phyloP scores from a whole-genome alignment of 2,888 invertebrate species.

The Lepidocyrtinus sp. region DNA sequence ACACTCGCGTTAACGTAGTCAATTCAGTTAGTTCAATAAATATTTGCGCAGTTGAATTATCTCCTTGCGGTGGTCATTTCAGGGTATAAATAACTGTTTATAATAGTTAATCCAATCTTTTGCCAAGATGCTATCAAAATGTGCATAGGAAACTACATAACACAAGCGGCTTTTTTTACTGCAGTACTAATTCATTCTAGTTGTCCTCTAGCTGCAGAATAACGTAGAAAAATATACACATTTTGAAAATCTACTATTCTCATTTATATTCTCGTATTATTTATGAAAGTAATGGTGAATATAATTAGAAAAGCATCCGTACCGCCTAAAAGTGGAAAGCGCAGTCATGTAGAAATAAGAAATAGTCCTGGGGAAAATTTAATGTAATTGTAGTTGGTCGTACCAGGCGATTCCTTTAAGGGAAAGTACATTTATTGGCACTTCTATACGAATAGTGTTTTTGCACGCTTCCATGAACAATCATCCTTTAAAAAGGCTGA shows the following conservation, averaged over 20 bases:
- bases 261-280: neutral
- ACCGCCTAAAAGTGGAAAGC: neutral
- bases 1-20: too few relatives aligned
- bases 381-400: constrained; percentile 20
- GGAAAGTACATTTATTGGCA: constrained; percentile 18
- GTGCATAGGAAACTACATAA: too few relatives aligned
- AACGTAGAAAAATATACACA: too few relatives aligned
- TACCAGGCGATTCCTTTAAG: neutral
- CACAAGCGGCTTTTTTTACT: too few relatives aligned
- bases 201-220: too few relatives aligned
- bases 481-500: constrained; percentile 25
- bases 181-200: too few relatives aligned
- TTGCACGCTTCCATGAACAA: constrained; percentile 27
- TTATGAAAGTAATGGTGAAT: neutral
- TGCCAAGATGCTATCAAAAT: too few relatives aligned
- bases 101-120: too few relatives aligned
- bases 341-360: neutral
- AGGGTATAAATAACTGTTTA: too few relatives aligned
- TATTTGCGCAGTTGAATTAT: too few relatives aligned
- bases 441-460: constrained; percentile 21
- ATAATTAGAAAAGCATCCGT: neutral
- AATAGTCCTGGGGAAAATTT: neutral
- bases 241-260: neutral
- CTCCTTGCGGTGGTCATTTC: too few relatives aligned
- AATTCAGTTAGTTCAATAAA: too few relatives aligned